Base-by-base conservation (phyloP, 2,888 invertebrate species). In the Labia minor region DNA sequence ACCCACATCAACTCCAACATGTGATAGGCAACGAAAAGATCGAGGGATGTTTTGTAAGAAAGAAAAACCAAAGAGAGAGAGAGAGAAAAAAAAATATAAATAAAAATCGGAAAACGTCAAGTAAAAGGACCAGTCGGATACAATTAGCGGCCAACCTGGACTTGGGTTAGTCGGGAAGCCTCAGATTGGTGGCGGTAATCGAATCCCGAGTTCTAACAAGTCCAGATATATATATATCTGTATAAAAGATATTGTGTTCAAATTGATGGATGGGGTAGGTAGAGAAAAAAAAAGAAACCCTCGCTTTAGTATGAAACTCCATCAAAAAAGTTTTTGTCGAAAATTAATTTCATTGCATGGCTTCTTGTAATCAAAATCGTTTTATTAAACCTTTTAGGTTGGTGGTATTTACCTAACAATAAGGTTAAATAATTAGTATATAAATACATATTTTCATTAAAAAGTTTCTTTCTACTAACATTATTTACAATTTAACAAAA, bases 181-280 rank as follows among this genome's bases (percentile, higher is more conserved):
- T 49, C 49, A 49, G 49, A 49, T 49, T 49, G 49, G 49, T 16
- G 16, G 49, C n/a, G 16, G 49, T 49, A 49, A 49, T 49, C 49
- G 49, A 49, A 49, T 49, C 49, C 49, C 16, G 49, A 14, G 8
- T 14, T 6, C 49, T 49, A 49, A 49, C 49, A 49, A 49, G 49
- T 49, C 2, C 4, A n/a, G 14, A 49, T 8, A 49, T 2, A 49
- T 8, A 49, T 8, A 49, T n/a, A 49, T n/a, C 3, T 26, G 8
- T 26, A 49, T 49, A 49, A 49, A 49, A 14, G 49, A 49, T 49
- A 49, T 49, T 49, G 49, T 49, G 49, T 49, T 49, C 49, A 49
- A 14, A 49, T n/a, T 26, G 26, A 26, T 26, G 8, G 26, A 49
- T n/a, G 49, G 16, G 49, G 49, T 4, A 26, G 4, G 26, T n/a